Percentiles rank a stretch among this genome's conserved stretches.
Conservation (phyloP, 2,113 vertebrate species). For the Apteryx mantelli region DNA sequence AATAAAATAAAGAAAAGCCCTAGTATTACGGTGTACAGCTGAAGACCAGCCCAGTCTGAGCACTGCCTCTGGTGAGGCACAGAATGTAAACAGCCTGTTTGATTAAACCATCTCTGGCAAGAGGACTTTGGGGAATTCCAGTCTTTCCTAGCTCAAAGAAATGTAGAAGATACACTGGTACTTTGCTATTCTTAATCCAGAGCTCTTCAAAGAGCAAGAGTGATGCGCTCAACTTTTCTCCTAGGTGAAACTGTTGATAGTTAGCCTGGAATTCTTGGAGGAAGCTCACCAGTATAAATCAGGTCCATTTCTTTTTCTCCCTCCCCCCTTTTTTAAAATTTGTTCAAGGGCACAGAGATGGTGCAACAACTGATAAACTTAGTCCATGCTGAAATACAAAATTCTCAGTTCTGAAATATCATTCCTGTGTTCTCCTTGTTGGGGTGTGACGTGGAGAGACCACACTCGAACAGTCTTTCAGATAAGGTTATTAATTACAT, state of each 20-base stretch:
- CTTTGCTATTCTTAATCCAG: constrained; percentile 39
- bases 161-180: not conserved
- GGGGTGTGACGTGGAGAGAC: not conserved
- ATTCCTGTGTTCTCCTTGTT: not conserved
- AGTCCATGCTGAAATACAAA: not conserved
- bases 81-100: constrained; percentile 56
- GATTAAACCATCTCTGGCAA: constrained; percentile 58
- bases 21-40: not conserved
- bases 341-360: not conserved
- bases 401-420: not conserved
- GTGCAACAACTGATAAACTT: constrained; percentile 22
- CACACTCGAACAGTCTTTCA: not conserved
- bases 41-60: constrained; percentile 50
- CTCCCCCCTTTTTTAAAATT: not conserved
- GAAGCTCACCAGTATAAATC: not conserved
- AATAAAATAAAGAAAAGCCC: constrained; percentile 40
- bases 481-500: constrained; percentile 12
- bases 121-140: constrained; percentile 54
- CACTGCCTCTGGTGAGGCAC: constrained; percentile 24
- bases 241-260: not conserved
- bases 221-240: not conserved
- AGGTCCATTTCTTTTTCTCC: not conserved
- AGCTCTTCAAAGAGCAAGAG: constrained; percentile 30
- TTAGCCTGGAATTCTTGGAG: not conserved
- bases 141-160: not conserved